Evolutionary conservation across 2,113 vertebrate species (phyloP), one percentile per base, ranked within the genome.

Genomic region (Cebidichthys violaceus): DNA sequence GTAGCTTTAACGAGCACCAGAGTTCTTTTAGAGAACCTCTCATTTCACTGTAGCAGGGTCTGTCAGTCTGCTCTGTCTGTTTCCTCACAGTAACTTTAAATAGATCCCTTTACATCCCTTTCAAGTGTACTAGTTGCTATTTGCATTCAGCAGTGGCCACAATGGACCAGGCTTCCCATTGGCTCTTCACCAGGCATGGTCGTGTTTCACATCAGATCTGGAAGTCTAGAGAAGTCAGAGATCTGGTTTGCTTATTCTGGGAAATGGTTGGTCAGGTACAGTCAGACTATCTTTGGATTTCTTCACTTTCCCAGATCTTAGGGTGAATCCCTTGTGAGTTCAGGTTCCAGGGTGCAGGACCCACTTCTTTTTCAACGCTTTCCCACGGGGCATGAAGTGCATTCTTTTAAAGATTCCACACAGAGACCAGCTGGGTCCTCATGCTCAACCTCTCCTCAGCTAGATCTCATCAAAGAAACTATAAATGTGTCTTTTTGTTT

Each of bases 281-380:
- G 47, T 85, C 39, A 57, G 18, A 69, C 35, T 77, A 81, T 86
- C 59, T 90, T 75, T 85, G 83, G 29, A 27, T 18, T 45, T 75
- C 72, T 85, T 90, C 87, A 88, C 89, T 90, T 94, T 92, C 89
- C 69, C 87, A 91, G 82, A n/a, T n/a, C 88, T 88, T 85, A 70
- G 82, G 77, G 4, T 15, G 71, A 43, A 76, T 79, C 90, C 83
- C 88, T 24, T 5, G 27, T 52, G 80, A 82, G 80, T 84, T 86
- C 86, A 92, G 77, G 89, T 91, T 93, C 84, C 81, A 77, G 82
- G 80, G 77, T 76, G 50, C 62, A 67, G 50, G 50, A 55, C 45
- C 75, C 24, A 70, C 2, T 83, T 79, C 77, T 84, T 77, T 85
- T 81, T 81, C 50, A 69, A 83, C 66, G 60, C 47, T 66, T 81